phyloP scores from a whole-genome alignment of 2,113 vertebrate genomes.

The Mungos mungo region DNA sequence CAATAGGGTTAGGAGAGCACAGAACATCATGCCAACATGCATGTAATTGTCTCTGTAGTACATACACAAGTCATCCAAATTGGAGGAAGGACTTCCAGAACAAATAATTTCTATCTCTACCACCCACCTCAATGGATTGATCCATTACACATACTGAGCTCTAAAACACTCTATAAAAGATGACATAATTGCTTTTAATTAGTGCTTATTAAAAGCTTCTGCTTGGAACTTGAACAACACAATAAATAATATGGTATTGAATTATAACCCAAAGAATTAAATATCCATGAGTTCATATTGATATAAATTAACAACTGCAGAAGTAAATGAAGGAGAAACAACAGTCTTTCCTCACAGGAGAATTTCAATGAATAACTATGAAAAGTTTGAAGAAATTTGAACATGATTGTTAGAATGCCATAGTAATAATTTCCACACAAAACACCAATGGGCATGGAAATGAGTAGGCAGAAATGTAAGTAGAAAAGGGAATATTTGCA shows the following conservation, averaged over 20 bases:
- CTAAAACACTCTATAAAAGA: slow-evolving; percentile 1
- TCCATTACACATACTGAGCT: neutral
- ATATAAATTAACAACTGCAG: slow-evolving; percentile 46
- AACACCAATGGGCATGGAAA: neutral
- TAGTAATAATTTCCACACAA: neutral
- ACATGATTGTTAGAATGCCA: neutral
- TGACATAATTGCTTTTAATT: slow-evolving; percentile 56
- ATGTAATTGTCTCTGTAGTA: neutral
- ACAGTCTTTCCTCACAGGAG: neutral
- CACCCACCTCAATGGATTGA: neutral
- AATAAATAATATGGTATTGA: slow-evolving; percentile 31
- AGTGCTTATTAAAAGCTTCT: slow-evolving; percentile 57
- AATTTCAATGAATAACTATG: neutral
- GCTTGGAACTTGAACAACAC: neutral
- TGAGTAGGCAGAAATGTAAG: neutral
- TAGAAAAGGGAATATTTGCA: neutral
- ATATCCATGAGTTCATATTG: slow-evolving; percentile 15
- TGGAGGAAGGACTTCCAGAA: neutral
- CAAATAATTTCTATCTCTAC: neutral
- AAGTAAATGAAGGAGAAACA: neutral
- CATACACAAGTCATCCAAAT: neutral
- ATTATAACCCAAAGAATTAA: slow-evolving; percentile 35
- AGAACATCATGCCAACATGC: neutral
- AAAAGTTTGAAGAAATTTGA: neutral
- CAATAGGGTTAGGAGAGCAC: neutral